These are phyloP conservation scores for Lemur catta DNA, from an alignment of 2,797 vertebrate genomes.

Conservation along the genomic window DNA sequence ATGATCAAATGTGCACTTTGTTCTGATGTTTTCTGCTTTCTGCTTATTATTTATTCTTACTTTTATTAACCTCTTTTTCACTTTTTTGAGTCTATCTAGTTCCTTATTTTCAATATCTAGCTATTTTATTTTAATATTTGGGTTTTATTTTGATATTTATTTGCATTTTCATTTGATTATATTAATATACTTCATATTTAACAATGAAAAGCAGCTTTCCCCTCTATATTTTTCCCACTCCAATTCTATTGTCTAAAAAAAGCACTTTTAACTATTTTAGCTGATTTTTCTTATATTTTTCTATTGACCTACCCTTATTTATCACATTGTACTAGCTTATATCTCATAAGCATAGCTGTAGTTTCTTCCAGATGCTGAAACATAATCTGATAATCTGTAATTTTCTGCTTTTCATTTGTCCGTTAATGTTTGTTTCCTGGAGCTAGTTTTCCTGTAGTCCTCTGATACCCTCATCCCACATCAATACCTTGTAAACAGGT, in stretches of 20 bases:
- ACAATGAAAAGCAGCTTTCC: not conserved
- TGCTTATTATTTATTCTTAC: not conserved
- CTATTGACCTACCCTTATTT: not conserved
- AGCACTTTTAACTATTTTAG: not conserved
- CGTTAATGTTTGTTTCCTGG: not conserved
- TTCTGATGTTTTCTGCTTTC: not conserved
- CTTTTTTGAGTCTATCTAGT: not conserved
- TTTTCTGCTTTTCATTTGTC: not conserved
- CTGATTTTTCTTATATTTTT: not conserved
- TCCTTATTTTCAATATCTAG: not conserved
- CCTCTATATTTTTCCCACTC: not conserved
- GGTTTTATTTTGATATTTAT: not conserved
- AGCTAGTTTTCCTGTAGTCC: not conserved
- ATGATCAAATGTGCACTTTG: not conserved
- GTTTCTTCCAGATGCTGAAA: not conserved
- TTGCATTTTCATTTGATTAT: not conserved
- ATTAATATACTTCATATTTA: not conserved
- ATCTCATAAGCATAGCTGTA: not conserved
- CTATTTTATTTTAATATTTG: not conserved
- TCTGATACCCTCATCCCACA: not conserved
- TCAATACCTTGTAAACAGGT: rapidly evolving
- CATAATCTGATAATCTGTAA: not conserved
- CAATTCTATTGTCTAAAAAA: not conserved
- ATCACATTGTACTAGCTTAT: not conserved
- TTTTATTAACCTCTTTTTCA: not conserved